These are phyloP conservation scores for Himalopsyche tibetana DNA, from an alignment of 2,888 invertebrate species.

Conservation along the genomic window DNA sequence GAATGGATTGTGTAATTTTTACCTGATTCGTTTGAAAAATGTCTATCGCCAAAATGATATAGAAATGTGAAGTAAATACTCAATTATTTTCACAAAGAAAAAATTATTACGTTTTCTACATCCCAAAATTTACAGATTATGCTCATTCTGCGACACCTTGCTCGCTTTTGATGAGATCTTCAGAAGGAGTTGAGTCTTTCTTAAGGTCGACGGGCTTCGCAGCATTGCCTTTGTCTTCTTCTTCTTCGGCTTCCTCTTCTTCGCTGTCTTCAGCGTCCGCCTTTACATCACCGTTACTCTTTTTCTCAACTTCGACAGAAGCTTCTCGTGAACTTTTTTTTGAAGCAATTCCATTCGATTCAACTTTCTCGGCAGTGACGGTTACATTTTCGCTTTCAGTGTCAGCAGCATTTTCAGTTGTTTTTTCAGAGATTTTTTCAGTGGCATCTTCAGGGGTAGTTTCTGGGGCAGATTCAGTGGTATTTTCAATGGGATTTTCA, in stretches of 20 bases:
- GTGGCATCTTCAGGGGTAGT: conserved; percentile 48
- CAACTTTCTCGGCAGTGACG: conserved; percentile 68
- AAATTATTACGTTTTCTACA: background rate
- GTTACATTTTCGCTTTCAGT: conserved; percentile 61
- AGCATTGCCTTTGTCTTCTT: conserved; percentile 57
- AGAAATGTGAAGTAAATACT: too few relatives aligned
- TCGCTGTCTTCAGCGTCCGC: conserved; percentile 55
- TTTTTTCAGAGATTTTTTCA: conserved; percentile 56
- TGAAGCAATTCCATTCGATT: conserved; percentile 72
- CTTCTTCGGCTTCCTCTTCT: conserved; percentile 58
- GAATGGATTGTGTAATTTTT: too few relatives aligned
- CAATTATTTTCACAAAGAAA: background rate
- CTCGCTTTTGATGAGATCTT: conserved; percentile 74
- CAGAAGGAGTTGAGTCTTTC: conserved; percentile 71
- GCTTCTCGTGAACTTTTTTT: conserved; percentile 72
- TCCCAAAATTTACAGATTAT: conserved; percentile 5
- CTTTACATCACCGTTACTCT: conserved; percentile 65
- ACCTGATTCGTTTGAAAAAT: too few relatives aligned
- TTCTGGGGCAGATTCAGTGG: conserved; percentile 43
- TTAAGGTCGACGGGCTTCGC: conserved; percentile 68
- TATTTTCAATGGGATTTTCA: conserved; percentile 67
- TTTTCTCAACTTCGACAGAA: conserved; percentile 71
- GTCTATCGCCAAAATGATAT: too few relatives aligned
- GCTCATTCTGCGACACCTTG: conserved; percentile 71
- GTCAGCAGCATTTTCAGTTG: conserved; percentile 66